phyloP scores from a whole-genome alignment of 2,888 invertebrate genomes.

The Hyalella azteca region DNA sequence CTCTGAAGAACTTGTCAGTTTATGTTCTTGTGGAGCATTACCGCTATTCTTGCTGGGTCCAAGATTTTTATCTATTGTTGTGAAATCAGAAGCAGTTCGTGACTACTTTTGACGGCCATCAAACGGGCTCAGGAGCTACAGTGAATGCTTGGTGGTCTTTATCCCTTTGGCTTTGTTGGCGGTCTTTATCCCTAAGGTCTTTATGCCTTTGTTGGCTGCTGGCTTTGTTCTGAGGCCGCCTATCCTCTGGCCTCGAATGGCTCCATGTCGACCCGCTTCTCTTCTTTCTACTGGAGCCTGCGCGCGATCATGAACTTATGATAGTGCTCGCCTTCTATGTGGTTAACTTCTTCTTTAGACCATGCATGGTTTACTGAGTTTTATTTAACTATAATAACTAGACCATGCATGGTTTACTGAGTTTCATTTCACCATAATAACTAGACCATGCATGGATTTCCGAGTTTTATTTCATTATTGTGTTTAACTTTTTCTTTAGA shows the following conservation, averaged over 20 bases:
- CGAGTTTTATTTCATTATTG: too few species aligned
- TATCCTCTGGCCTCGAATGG: not conserved
- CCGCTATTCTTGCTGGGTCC: not conserved
- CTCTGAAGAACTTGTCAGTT: not conserved
- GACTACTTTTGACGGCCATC: constrained; percentile 24
- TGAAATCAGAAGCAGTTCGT: constrained; percentile 6
- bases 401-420: too few species aligned
- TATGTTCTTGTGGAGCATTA: not conserved
- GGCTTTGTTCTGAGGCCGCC: constrained; percentile 22
- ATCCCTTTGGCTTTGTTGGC: too few species aligned
- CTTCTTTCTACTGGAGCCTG: too few species aligned
- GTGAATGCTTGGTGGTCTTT: constrained; percentile 14
- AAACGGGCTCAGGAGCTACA: not conserved
- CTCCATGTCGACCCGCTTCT: not conserved
- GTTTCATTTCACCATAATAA: too few species aligned
- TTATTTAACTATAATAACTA: too few species aligned
- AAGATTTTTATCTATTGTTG: constrained; percentile 22
- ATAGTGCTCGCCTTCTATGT: not conserved
- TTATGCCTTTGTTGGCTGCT: constrained; percentile 16
- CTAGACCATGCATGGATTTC: too few species aligned
- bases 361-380: too few species aligned
- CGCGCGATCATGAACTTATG: not conserved
- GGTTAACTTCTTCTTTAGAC: too few species aligned
- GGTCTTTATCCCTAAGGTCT: too few species aligned
- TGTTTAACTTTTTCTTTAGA: too few species aligned